Percentiles rank a stretch among this genome's conserved stretches.
These are phyloP conservation scores for Lipophrys pholis DNA, from an alignment of 2,113 vertebrate species.

Conservation along the genomic window DNA sequence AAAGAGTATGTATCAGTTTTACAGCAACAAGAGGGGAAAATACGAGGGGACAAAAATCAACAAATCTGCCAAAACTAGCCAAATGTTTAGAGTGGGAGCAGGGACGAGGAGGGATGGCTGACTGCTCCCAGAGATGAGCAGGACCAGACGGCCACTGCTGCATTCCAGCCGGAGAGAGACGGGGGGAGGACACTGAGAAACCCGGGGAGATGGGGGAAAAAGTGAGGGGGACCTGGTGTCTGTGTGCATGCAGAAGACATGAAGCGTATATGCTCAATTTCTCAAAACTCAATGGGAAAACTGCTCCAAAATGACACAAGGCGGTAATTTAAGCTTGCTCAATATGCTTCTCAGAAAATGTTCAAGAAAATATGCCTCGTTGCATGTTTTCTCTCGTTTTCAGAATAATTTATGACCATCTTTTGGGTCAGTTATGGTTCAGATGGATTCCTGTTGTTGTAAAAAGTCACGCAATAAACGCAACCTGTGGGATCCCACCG, in stretches of 20 bases:
- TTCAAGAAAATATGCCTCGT: too few relatives aligned
- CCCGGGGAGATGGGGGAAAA: slow-evolving; percentile 18
- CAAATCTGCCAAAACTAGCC: slow-evolving; percentile 83
- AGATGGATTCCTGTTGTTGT: slow-evolving; percentile 21
- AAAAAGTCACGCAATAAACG: slow-evolving; percentile 53
- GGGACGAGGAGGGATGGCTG: slow-evolving; percentile 74
- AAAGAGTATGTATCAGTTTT: slow-evolving; percentile 83
- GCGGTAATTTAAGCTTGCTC: not conserved
- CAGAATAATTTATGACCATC: slow-evolving; percentile 21
- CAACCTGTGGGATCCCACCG: slow-evolving; percentile 13
- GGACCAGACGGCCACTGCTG: slow-evolving; percentile 73
- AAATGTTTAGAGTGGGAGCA: slow-evolving; percentile 83
- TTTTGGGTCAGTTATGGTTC: slow-evolving; percentile 21
- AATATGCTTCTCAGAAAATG: too few relatives aligned
- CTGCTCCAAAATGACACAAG: slow-evolving; percentile 5
- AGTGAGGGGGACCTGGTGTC: slow-evolving; percentile 49
- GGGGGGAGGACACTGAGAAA: slow-evolving; percentile 27
- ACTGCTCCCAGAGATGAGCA: slow-evolving; percentile 78
- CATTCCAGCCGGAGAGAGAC: slow-evolving; percentile 63
- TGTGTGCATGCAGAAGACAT: slow-evolving; percentile 15
- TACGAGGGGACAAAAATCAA: slow-evolving; percentile 82
- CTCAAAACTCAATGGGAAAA: not conserved
- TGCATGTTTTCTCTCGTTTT: too few relatives aligned
- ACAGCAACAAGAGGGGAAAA: slow-evolving; percentile 80
- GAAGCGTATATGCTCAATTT: not conserved